These are phyloP conservation scores for Poeciliopsis turneri DNA, from an alignment of 2,797 vertebrate genomes.

Conservation along the genomic window DNA sequence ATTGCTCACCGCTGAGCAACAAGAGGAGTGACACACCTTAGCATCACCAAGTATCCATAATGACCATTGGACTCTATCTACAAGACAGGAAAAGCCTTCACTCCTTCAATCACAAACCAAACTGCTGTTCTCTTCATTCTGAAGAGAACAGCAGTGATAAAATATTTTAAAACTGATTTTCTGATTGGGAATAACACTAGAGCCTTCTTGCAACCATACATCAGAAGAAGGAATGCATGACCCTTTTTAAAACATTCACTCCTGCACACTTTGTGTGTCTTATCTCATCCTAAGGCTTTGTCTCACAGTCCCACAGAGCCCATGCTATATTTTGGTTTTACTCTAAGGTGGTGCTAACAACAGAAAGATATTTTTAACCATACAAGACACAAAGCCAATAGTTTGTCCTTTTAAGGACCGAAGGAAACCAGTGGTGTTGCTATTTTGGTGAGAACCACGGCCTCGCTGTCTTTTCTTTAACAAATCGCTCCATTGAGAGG, in stretches of 20 bases:
- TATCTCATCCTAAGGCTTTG: conserved; percentile 9
- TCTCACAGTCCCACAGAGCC: conserved; percentile 10
- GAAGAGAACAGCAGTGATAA: conserved; percentile 37
- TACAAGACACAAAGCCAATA: not conserved
- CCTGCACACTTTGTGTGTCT: not conserved
- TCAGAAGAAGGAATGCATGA: conserved; percentile 46
- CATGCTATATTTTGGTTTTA: conserved; percentile 13
- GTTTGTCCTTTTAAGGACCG: conserved; percentile 43
- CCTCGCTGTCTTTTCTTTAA: conserved; percentile 32
- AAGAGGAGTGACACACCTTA: not conserved
- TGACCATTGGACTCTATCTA: not conserved
- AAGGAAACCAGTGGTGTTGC: conserved; percentile 9
- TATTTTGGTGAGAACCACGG: conserved; percentile 19
- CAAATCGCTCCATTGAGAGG: conserved; percentile 13
- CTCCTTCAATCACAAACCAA: conserved; percentile 13
- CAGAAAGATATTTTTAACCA: conserved; percentile 36
- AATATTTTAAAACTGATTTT: conserved; percentile 29
- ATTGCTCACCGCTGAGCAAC: not conserved
- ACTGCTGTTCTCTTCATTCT: not conserved
- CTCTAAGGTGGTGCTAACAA: conserved; percentile 26
- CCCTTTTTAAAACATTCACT: not conserved
- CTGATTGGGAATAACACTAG: conserved; percentile 23
- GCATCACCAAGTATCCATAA: not conserved
- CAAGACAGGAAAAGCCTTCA: conserved; percentile 29
- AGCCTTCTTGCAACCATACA: conserved; percentile 39